Percentiles rank a stretch among this genome's conserved stretches.
phyloP scores from a whole-genome alignment of 2,888 invertebrate genomes.

The Phortica magna region DNA sequence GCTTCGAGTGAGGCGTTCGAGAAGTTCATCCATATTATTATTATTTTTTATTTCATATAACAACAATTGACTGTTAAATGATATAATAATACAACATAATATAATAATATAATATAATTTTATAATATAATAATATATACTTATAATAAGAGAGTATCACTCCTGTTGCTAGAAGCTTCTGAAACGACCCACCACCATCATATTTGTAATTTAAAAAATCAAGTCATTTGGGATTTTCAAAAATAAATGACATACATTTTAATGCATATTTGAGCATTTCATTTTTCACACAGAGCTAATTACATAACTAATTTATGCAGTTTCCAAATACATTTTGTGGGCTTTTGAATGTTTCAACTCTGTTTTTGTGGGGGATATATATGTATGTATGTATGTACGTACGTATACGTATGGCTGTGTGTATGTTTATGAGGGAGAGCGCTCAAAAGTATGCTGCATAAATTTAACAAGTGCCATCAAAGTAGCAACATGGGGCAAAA shows the following conservation, averaged over 20 bases:
- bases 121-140: no score
- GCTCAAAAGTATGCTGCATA: slow-evolving; percentile 2
- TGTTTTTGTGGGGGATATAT: neutral
- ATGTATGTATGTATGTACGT: neutral
- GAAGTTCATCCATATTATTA: no score
- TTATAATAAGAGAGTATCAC: no score
- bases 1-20: no score
- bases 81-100: no score
- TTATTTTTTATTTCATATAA: no score
- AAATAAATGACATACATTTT: slow-evolving; percentile 31
- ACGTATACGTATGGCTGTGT: neutral
- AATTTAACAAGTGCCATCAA: slow-evolving; percentile 16
- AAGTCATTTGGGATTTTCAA: slow-evolving; percentile 18
- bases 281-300: slow-evolving; percentile 17
- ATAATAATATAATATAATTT: no score
- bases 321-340: slow-evolving; percentile 27
- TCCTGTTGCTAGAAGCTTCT: no score
- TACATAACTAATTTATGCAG: slow-evolving; percentile 34
- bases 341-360: neutral
- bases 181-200: neutral
- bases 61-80: no score
- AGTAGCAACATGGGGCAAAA: neutral
- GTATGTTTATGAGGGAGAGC: neutral
- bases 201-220: slow-evolving; percentile 46
- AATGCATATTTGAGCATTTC: slow-evolving; percentile 26